phyloP scores from a whole-genome alignment of 1,140 invertebrate genomes.

The Bombus sibiricus region DNA sequence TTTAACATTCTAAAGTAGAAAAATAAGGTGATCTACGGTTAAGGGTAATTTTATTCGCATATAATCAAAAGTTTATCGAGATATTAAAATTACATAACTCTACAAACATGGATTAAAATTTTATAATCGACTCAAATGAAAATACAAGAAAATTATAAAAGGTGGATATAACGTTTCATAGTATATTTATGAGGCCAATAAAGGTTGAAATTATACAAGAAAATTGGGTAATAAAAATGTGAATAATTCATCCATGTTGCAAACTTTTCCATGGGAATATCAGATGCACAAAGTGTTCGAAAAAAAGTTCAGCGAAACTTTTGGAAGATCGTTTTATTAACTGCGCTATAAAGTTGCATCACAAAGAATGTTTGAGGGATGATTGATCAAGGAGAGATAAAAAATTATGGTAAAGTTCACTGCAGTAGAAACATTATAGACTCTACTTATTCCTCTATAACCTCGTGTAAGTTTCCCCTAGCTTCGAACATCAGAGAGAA shows the following conservation, averaged over 20 bases:
- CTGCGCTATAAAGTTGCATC: not conserved
- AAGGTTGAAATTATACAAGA: not conserved
- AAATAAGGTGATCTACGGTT: too few species aligned
- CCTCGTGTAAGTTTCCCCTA: not conserved
- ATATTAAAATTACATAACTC: too few species aligned
- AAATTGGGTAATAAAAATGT: not conserved
- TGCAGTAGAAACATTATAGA: not conserved
- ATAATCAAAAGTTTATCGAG: too few species aligned
- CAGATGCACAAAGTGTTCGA: too few species aligned
- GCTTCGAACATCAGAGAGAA: not conserved
- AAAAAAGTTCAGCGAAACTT: not conserved
- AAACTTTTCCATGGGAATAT: too few species aligned
- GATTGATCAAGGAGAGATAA: conserved; percentile 5
- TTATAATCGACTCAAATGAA: not conserved
- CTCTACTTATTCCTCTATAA: not conserved
- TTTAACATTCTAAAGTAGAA: too few species aligned
- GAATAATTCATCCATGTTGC: not conserved
- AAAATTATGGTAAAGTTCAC: conserved; percentile 11
- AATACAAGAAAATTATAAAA: not conserved
- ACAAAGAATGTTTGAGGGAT: conserved; percentile 7
- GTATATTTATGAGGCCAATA: not conserved
- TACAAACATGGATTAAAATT: not conserved
- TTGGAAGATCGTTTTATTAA: conserved; percentile 2
- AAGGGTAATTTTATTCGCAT: too few species aligned
- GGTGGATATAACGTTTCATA: not conserved